Conservation (phyloP, 2,113 vertebrate genomes). For the Pterocles burchelli region DNA sequence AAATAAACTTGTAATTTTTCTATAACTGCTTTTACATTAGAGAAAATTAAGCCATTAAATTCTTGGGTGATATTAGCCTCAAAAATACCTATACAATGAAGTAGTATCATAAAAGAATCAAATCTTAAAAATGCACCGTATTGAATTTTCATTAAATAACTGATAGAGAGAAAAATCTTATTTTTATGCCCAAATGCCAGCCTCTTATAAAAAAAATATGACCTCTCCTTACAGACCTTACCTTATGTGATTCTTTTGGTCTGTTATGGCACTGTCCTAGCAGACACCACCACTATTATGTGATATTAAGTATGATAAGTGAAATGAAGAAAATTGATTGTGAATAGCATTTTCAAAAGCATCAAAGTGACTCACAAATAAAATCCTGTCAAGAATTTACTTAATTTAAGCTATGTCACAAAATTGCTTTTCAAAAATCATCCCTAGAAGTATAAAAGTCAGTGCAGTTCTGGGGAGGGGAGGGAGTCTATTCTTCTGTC, state of each 20-base stretch:
- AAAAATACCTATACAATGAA: not conserved
- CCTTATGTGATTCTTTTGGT: not conserved
- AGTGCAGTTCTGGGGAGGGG: not conserved
- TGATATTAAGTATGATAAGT: not conserved
- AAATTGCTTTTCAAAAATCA: not conserved
- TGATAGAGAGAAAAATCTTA: not conserved
- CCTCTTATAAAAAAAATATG: not conserved
- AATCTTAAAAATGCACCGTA: not conserved
- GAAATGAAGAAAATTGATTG: not conserved
- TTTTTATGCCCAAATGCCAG: not conserved
- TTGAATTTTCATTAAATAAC: not conserved
- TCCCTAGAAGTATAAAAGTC: not conserved
- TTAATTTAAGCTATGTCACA: not conserved
- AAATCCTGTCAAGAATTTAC: slow-evolving; percentile 18
- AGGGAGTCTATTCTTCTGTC: not conserved
- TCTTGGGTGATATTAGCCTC: not conserved
- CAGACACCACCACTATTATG: not conserved
- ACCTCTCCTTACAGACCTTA: not conserved
- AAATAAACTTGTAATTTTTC: not conserved
- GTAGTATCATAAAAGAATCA: not conserved
- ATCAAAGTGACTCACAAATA: not conserved
- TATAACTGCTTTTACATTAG: not conserved
- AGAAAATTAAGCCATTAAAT: not conserved
- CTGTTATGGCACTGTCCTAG: not conserved
- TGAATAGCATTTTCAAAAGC: not conserved